A percentile compares a stretch with the other conserved stretches of the same genome.
Evolutionary conservation across 2,113 vertebrate genomes (phyloP).

Genomic region (Lycaon pictus): DNA sequence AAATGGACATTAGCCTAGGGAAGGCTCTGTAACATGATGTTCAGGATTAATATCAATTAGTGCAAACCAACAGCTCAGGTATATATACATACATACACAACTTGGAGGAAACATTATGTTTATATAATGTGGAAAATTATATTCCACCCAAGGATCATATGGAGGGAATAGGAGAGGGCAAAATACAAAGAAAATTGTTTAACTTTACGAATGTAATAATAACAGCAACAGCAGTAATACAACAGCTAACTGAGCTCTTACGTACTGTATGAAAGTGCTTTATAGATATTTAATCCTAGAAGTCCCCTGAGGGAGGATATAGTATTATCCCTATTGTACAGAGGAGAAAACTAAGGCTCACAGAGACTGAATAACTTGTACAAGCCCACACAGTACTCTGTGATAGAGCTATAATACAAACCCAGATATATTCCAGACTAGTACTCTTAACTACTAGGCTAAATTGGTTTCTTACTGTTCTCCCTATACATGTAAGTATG

Average conservation of each 20-base stretch:
- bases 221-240: neutral
- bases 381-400: neutral
- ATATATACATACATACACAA: neutral
- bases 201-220: conserved; percentile 1
- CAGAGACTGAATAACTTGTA: conserved; percentile 12
- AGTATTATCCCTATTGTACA: conserved; percentile 2
- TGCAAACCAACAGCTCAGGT: neutral
- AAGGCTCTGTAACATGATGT: neutral
- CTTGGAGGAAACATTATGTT: conserved; percentile 22
- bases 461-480: conserved; percentile 9
- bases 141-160: neutral
- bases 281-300: conserved; percentile 21
- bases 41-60: conserved; percentile 5
- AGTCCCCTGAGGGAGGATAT: neutral
- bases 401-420: neutral
- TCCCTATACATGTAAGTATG: neutral
- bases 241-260: conserved; percentile 21
- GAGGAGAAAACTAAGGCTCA: conserved; percentile 18
- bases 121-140: conserved; percentile 18
- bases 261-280: neutral
- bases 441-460: neutral
- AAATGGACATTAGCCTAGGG: neutral
- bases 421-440: neutral
- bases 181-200: conserved; percentile 19
- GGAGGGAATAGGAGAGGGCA: neutral